Conservation (phyloP, 2,113 vertebrate genomes). For the Haliaeetus leucogaster region DNA sequence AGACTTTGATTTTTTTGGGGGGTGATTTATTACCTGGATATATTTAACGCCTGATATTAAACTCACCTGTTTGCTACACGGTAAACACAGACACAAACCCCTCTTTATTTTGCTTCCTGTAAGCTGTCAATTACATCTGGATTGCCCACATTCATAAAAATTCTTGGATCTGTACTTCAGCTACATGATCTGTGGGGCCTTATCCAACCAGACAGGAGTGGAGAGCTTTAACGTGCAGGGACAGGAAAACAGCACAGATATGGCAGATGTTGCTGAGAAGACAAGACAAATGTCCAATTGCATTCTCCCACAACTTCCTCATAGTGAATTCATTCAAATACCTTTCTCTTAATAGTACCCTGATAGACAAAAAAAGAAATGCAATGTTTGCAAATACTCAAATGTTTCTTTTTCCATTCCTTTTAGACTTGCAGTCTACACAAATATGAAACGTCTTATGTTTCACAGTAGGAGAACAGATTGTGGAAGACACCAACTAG, state of each 20-base stretch:
- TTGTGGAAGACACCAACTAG: not conserved
- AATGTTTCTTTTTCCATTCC: not conserved
- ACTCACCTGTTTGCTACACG: not conserved
- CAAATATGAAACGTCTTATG: not conserved
- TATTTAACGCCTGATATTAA: not conserved
- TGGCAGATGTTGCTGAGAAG: not conserved
- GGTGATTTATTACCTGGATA: not conserved
- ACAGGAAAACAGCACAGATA: not conserved
- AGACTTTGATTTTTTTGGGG: not conserved
- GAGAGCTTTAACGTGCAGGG: not conserved
- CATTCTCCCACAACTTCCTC: not conserved
- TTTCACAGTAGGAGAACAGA: not conserved
- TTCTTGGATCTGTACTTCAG: not conserved
- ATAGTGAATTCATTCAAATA: not conserved
- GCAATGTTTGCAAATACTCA: constrained; percentile 1
- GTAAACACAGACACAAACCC: not conserved
- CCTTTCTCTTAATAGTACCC: not conserved
- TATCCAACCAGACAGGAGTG: not conserved
- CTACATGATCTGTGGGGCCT: not conserved
- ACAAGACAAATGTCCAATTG: not conserved
- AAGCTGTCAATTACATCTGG: not conserved
- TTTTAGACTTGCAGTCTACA: not conserved
- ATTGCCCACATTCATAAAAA: not conserved
- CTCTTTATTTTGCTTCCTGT: not conserved
- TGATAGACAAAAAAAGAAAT: not conserved